Evolutionary conservation across 2,797 vertebrate genomes (phyloP).

Genomic region (Argyrosomus regius): DNA sequence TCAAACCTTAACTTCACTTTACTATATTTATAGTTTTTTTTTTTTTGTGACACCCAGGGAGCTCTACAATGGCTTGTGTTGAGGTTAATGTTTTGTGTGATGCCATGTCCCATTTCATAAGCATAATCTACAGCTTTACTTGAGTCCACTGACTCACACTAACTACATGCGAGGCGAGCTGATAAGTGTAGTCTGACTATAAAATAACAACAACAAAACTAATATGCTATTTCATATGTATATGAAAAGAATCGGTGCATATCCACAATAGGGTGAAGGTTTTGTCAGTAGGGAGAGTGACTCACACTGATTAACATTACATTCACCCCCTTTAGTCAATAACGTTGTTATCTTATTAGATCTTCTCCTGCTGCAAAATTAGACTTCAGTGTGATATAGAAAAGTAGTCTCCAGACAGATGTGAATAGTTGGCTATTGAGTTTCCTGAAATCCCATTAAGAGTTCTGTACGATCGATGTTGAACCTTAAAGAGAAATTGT

Average conservation of each 20-base stretch:
- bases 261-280: background rate
- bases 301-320: background rate
- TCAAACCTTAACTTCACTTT: background rate
- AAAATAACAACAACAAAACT: background rate
- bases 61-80: too few species aligned
- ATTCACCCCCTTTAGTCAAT: constrained; percentile 1
- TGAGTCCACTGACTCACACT: background rate
- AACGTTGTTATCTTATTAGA: constrained; percentile 11
- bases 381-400: background rate
- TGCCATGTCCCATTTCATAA: background rate
- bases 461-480: constrained; percentile 17
- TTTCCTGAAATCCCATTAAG: constrained; percentile 17
- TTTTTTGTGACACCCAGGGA: too few species aligned
- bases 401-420: background rate
- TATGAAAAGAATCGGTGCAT: background rate
- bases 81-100: too few species aligned
- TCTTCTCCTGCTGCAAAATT: constrained; percentile 2
- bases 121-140: background rate
- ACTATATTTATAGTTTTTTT: background rate
- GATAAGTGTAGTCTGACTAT: background rate
- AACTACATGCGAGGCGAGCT: background rate
- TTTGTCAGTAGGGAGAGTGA: background rate
- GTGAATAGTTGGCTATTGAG: constrained; percentile 4
- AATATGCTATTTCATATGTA: background rate
- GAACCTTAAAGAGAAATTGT: background rate